Evolutionary conservation across 2,888 invertebrate genomes (phyloP).

Genomic region (Amiota minor): DNA sequence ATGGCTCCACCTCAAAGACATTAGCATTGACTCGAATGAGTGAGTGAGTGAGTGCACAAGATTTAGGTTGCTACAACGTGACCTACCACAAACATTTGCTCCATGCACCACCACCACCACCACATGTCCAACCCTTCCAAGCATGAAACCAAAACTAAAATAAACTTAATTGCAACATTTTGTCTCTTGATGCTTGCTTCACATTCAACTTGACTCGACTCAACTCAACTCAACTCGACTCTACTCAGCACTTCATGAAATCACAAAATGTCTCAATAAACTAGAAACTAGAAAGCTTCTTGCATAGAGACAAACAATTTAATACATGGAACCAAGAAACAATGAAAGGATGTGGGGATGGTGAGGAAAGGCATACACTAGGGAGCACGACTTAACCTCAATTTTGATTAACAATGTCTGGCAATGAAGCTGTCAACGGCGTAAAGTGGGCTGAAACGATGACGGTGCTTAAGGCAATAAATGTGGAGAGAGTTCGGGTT

Average conservation of each 20-base stretch:
- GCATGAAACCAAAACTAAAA: constrained; percentile 49
- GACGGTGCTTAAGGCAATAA: neutral
- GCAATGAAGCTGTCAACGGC: constrained; percentile 63
- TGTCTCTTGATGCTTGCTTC: constrained; percentile 22
- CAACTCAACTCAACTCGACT: constrained; percentile 28
- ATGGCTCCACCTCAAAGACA: constrained; percentile 10
- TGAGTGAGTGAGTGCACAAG: neutral
- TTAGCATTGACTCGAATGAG: constrained; percentile 6
- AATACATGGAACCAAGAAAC: neutral
- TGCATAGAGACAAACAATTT: neutral
- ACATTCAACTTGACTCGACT: constrained; percentile 17
- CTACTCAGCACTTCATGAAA: constrained; percentile 44
- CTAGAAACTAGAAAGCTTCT: constrained; percentile 52
- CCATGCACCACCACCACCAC: constrained; percentile 8
- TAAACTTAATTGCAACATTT: constrained; percentile 50
- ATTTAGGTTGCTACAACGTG: constrained; percentile 32
- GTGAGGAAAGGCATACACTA: constrained; percentile 33
- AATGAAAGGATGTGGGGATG: neutral
- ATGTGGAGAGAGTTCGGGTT: constrained; percentile 40
- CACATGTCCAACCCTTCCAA: neutral
- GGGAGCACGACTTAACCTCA: constrained; percentile 61
- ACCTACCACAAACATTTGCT: constrained; percentile 46
- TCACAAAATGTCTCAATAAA: constrained; percentile 56
- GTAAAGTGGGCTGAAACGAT: neutral
- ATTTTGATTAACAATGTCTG: constrained; percentile 68